phyloP scores from a whole-genome alignment of 2,113 vertebrate genomes.

The Bungarus multicinctus region DNA sequence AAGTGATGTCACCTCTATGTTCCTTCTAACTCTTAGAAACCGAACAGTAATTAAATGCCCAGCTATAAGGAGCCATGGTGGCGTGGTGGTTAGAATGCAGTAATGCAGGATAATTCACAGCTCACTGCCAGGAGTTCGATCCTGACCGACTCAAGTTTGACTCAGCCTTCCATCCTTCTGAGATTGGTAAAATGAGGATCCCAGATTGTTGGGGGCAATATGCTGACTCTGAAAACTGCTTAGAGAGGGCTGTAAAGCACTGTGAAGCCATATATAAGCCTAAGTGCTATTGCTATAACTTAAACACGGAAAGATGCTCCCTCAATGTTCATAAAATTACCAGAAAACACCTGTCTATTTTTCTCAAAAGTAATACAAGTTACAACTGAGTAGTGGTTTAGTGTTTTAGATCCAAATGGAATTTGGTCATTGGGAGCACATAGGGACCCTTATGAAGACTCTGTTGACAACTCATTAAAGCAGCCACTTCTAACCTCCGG shows the following conservation, averaged over 20 bases:
- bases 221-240: neutral
- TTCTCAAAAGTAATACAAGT: neutral
- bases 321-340: neutral
- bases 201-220: neutral
- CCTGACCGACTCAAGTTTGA: neutral
- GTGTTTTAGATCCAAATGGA: neutral
- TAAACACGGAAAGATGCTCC: neutral
- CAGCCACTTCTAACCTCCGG: neutral
- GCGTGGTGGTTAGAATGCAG: neutral
- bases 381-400: neutral
- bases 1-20: neutral
- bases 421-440: neutral
- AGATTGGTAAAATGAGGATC: neutral
- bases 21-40: neutral
- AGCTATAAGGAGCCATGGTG: neutral
- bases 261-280: neutral
- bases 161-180: neutral
- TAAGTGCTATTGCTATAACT: neutral
- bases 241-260: neutral
- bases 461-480: neutral
- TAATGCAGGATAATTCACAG: neutral
- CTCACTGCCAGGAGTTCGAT: neutral
- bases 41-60: neutral
- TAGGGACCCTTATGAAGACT: neutral
- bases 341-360: neutral